These are phyloP conservation scores for Cheilosia vulpina DNA, from an alignment of 2,888 invertebrate genomes.

Conservation along the genomic window DNA sequence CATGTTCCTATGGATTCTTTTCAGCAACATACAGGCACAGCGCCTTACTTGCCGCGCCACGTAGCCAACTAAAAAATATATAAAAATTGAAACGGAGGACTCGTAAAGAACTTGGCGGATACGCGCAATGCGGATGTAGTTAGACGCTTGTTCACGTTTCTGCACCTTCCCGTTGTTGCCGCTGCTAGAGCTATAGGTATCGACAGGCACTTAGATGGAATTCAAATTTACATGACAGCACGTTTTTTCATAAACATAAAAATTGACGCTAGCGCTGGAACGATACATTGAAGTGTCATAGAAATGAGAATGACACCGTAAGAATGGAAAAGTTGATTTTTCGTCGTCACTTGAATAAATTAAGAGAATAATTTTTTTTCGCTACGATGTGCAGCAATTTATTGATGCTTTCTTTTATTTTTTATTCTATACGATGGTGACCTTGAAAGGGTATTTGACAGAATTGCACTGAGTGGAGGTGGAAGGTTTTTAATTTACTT, in stretches of 20 bases:
- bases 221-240: slow-evolving; percentile 74
- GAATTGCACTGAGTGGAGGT: too few relatives aligned
- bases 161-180: not conserved
- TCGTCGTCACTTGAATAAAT: too few relatives aligned
- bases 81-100: slow-evolving; percentile 3
- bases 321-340: too few relatives aligned
- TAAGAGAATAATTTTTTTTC: too few relatives aligned
- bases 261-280: slow-evolving; percentile 58
- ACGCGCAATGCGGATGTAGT: slow-evolving; percentile 39
- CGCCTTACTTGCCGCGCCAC: slow-evolving; percentile 1
- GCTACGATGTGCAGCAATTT: too few relatives aligned
- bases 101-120: slow-evolving; percentile 53
- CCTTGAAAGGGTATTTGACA: too few relatives aligned
- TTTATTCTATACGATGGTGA: too few relatives aligned
- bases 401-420: too few relatives aligned
- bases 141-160: slow-evolving; percentile 29
- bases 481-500: too few relatives aligned
- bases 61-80: slow-evolving; percentile 12
- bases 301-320: slow-evolving; percentile 46
- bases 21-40: not conserved
- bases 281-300: slow-evolving; percentile 45
- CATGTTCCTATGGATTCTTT: slow-evolving; percentile 17
- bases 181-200: slow-evolving; percentile 7
- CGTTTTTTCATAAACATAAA: slow-evolving; percentile 76
- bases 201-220: slow-evolving; percentile 66